A percentile compares a stretch with the other conserved stretches of the same genome.
phyloP scores from a whole-genome alignment of 2,797 vertebrate genomes.

The Pelodytes ibericus region DNA sequence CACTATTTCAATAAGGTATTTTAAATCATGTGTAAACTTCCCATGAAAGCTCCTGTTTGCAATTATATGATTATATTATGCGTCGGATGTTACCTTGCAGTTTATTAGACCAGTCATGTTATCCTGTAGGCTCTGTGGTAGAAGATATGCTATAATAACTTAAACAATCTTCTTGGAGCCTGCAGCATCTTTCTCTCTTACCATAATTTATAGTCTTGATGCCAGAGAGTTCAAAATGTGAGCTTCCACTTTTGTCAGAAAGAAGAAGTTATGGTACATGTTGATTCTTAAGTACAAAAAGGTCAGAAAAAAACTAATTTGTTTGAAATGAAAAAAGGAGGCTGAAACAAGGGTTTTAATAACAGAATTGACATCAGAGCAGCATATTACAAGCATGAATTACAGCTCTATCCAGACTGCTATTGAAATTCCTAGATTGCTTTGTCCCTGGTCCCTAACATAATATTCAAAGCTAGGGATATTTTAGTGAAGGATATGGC shows the following conservation, averaged over 20 bases:
- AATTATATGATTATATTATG: neutral
- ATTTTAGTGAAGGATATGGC: constrained; percentile 83
- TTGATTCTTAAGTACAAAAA: constrained; percentile 69
- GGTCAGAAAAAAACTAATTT: constrained; percentile 78
- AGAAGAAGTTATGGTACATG: constrained; percentile 60
- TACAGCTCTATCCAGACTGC: constrained; percentile 79
- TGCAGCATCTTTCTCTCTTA: constrained; percentile 9
- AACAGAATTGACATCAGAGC: constrained; percentile 86
- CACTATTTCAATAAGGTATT: neutral
- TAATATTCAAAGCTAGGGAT: constrained; percentile 85
- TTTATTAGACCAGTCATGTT: neutral
- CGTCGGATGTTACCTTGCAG: neutral
- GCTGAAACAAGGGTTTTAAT: constrained; percentile 85
- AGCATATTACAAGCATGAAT: constrained; percentile 81
- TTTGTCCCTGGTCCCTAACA: constrained; percentile 89
- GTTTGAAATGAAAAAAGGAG: constrained; percentile 81
- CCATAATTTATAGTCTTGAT: constrained; percentile 43
- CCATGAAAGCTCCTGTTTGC: neutral
- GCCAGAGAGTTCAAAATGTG: constrained; percentile 21
- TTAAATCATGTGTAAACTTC: neutral
- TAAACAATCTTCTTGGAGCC: constrained; percentile 11
- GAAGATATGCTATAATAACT: constrained; percentile 27
- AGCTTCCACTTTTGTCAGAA: constrained; percentile 44
- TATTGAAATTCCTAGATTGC: constrained; percentile 88
- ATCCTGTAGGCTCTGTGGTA: neutral